Conservation (phyloP, 2,113 vertebrate species). For the Ptychochromis oligacanthus region DNA sequence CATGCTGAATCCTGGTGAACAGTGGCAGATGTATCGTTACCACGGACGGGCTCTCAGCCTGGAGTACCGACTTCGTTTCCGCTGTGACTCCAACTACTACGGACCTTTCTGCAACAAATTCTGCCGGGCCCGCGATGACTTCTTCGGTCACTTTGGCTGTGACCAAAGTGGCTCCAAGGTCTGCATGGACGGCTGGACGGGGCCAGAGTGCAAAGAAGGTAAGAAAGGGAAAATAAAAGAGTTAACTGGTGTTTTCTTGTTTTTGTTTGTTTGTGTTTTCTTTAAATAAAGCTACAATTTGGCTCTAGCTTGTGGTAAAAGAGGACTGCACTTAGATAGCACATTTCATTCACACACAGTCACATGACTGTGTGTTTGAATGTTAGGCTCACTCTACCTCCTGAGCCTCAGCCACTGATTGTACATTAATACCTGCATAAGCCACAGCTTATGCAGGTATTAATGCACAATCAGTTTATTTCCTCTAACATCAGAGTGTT, state of each 20-base stretch:
- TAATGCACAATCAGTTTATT: background rate
- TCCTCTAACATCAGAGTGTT: background rate
- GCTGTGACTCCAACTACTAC: constrained; percentile 82
- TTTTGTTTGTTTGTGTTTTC: background rate
- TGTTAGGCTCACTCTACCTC: too few relatives aligned
- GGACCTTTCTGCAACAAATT: constrained; percentile 83
- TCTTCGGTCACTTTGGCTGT: constrained; percentile 85
- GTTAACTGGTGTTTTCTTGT: background rate
- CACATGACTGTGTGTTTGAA: too few relatives aligned
- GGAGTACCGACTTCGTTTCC: constrained; percentile 84
- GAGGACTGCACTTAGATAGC: too few relatives aligned
- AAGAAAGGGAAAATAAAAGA: constrained; percentile 17
- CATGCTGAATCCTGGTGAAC: constrained; percentile 83
- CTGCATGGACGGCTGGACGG: constrained; percentile 85
- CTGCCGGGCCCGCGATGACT: constrained; percentile 79
- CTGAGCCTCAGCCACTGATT: too few relatives aligned
- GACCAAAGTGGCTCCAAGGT: constrained; percentile 82
- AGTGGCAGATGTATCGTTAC: constrained; percentile 79
- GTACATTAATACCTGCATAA: too few relatives aligned
- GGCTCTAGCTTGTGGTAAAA: background rate
- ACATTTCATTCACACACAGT: too few relatives aligned
- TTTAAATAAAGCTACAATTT: background rate
- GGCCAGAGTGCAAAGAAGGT: constrained; percentile 75
- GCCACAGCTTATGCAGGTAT: background rate
- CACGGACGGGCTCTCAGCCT: constrained; percentile 80